These are phyloP conservation scores for Argopecten irradians DNA, from an alignment of 1,140 invertebrate species.

Conservation along the genomic window DNA sequence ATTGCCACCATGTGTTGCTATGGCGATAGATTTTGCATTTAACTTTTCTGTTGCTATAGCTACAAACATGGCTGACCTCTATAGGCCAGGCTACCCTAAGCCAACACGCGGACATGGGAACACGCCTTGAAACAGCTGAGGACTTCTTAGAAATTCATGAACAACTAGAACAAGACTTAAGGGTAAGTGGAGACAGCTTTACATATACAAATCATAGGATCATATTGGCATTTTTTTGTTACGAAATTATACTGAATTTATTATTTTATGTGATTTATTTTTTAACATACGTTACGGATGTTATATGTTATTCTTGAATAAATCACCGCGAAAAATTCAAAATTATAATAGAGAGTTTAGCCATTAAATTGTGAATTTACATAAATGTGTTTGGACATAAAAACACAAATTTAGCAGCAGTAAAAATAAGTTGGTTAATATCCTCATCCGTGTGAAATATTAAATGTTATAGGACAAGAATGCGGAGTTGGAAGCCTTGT, in stretches of 20 bases:
- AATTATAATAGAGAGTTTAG: no score
- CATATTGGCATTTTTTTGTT: no score
- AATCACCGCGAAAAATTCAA: no score
- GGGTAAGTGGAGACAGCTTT: conserved; percentile 78
- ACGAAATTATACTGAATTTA: no score
- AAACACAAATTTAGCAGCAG: not conserved
- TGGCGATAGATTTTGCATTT: not conserved
- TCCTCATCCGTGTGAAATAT: not conserved
- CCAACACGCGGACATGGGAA: conserved; percentile 87
- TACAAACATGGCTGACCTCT: conserved; percentile 85
- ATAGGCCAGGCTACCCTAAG: conserved; percentile 86
- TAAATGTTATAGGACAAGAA: conserved; percentile 81
- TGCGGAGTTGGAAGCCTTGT: conserved; percentile 82
- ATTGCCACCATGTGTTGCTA: not conserved
- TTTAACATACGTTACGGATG: no score
- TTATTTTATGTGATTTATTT: no score
- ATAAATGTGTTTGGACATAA: not conserved
- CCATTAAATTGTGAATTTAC: no score
- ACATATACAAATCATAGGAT: no score
- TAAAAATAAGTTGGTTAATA: not conserved
- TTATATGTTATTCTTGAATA: no score
- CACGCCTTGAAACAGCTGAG: conserved; percentile 83
- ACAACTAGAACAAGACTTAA: conserved; percentile 85
- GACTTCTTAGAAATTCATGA: conserved; percentile 88
- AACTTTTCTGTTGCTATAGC: conserved; percentile 54